A percentile compares a stretch with the other conserved stretches of the same genome.
These are phyloP conservation scores for Zoanthus solanderi DNA, from an alignment of 92 coral and sea anemone genomes.

Conservation along the genomic window DNA sequence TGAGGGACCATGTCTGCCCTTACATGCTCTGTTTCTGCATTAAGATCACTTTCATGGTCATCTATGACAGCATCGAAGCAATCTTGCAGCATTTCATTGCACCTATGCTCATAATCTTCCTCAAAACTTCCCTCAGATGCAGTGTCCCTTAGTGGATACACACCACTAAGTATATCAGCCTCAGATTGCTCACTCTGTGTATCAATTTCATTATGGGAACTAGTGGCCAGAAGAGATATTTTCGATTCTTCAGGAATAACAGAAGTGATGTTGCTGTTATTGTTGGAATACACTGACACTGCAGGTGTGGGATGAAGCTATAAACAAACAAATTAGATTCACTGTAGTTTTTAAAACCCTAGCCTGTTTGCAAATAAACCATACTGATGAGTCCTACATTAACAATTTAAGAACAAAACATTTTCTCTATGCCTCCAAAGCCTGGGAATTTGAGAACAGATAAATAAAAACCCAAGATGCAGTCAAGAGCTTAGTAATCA, in stretches of 20 bases:
- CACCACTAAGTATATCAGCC: constrained; percentile 81
- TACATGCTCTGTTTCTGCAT: not conserved
- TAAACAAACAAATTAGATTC: not conserved
- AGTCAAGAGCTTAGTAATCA: too few relatives aligned
- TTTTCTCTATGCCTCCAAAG: too few relatives aligned
- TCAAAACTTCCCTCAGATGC: constrained; percentile 68
- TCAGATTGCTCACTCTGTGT: constrained; percentile 79
- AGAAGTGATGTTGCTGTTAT: constrained; percentile 1
- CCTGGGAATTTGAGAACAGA: too few relatives aligned
- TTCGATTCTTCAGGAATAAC: constrained; percentile 16
- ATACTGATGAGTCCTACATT: too few relatives aligned
- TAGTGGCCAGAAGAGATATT: constrained; percentile 8
- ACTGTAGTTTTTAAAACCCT: too few relatives aligned
- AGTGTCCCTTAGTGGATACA: constrained; percentile 88
- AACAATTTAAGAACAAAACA: too few relatives aligned
- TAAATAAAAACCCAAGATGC: too few relatives aligned
- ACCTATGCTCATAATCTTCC: constrained; percentile 25
- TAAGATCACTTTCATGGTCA: not conserved
- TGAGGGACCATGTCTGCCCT: not conserved
- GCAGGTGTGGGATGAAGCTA: constrained; percentile 47
- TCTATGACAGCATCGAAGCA: not conserved
- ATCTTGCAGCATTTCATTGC: constrained; percentile 18
- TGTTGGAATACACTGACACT: constrained; percentile 29
- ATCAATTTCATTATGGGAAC: constrained; percentile 59
- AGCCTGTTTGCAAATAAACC: too few relatives aligned